Evolutionary conservation across 2,888 invertebrate genomes (phyloP).

Genomic region (Epinotia bilunana): DNA sequence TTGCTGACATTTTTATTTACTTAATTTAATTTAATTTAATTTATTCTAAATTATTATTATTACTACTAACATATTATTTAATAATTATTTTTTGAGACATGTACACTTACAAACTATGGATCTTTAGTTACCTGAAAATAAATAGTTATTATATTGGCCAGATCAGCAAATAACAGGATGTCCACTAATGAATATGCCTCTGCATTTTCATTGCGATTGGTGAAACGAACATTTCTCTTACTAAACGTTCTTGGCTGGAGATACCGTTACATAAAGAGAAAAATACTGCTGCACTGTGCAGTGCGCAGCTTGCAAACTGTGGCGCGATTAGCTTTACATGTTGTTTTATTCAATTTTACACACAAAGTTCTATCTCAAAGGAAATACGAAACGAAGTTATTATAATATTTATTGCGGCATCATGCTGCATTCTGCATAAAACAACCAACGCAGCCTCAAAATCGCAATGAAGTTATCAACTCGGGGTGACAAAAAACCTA

Average conservation of each 20-base stretch:
- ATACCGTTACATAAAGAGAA: not conserved
- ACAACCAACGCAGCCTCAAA: slow-evolving; percentile 56
- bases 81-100: too few relatives aligned
- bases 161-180: not conserved
- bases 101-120: too few relatives aligned
- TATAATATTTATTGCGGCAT: not conserved
- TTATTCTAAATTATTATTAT: too few relatives aligned
- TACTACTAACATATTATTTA: too few relatives aligned
- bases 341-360: not conserved
- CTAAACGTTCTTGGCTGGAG: not conserved
- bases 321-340: not conserved
- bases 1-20: too few relatives aligned
- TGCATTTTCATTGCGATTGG: not conserved
- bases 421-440: slow-evolving; percentile 57
- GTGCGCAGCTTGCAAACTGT: not conserved
- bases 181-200: not conserved
- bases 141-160: not conserved
- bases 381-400: not conserved
- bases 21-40: too few relatives aligned
- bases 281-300: not conserved
- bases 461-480: slow-evolving; percentile 83
- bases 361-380: slow-evolving; percentile 9
- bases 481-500: slow-evolving; percentile 75
- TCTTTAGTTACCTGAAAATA: too few relatives aligned
- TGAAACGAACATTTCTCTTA: not conserved